A percentile compares a stretch with the other conserved stretches of the same genome.
Evolutionary conservation across 2,888 invertebrate genomes (phyloP).

Genomic region (Lasioglossum oenotherae): DNA sequence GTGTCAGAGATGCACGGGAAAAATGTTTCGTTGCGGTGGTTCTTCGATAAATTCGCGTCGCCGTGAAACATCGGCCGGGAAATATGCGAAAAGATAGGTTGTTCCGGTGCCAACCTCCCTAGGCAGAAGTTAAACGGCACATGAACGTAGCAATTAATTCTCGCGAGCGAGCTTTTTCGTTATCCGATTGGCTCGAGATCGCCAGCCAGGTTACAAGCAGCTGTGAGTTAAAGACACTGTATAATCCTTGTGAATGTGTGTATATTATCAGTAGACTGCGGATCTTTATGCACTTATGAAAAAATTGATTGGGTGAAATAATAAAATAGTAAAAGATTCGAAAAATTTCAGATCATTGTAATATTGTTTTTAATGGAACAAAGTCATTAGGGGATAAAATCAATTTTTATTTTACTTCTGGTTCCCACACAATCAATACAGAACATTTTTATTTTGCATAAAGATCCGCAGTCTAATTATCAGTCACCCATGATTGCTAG

Average conservation of each 20-base stretch:
- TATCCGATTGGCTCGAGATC: conserved; percentile 1
- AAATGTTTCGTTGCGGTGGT: not conserved
- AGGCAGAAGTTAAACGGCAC: conserved; percentile 50
- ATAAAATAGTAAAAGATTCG: too few species aligned
- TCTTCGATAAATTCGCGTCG: conserved; percentile 18
- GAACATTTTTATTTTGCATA: too few species aligned
- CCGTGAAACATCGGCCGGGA: conserved; percentile 2
- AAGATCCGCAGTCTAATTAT: not conserved
- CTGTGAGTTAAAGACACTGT: not conserved
- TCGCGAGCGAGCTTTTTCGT: conserved; percentile 52
- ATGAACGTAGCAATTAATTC: conserved; percentile 66
- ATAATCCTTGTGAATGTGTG: not conserved
- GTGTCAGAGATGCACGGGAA: not conserved
- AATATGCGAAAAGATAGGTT: conserved; percentile 42
- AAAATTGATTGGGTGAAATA: too few species aligned
- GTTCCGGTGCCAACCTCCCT: conserved; percentile 49
- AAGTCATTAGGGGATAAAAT: too few species aligned
- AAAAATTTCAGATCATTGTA: too few species aligned
- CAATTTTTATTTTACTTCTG: too few species aligned
- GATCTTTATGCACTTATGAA: too few species aligned
- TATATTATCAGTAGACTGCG: not conserved
- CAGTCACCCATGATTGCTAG: too few species aligned
- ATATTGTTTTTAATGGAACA: too few species aligned
- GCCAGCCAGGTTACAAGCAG: not conserved
- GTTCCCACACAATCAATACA: too few species aligned